Conservation (phyloP, 2,113 vertebrate species). For the Nicator chloris region DNA sequence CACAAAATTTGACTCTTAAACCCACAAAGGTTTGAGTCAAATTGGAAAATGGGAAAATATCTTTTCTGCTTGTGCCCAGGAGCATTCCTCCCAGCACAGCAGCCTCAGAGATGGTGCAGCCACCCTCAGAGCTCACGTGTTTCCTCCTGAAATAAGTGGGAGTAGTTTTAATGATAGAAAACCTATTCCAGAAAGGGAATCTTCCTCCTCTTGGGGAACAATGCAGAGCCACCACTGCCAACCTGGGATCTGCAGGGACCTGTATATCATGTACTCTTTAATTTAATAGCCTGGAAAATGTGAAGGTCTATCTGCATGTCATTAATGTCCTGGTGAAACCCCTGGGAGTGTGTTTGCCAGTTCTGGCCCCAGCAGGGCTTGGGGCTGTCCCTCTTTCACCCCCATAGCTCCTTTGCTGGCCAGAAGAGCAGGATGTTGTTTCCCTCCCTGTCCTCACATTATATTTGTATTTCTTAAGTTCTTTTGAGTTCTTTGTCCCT, state of each 20-base stretch:
- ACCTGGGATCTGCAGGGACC: background rate
- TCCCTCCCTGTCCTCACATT: background rate
- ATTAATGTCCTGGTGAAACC: accelerated
- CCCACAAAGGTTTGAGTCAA: background rate
- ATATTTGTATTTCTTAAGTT: background rate
- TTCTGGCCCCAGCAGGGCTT: background rate
- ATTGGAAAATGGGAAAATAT: background rate
- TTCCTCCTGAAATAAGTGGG: background rate
- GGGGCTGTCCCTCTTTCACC: background rate
- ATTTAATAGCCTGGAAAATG: background rate
- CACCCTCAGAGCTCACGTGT: background rate
- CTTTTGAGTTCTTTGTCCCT: background rate
- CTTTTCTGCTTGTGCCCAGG: background rate
- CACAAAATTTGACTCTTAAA: background rate
- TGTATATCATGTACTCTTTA: accelerated
- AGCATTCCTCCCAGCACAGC: background rate
- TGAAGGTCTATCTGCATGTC: background rate
- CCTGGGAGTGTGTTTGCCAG: background rate
- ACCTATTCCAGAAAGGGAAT: background rate
- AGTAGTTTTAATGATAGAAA: background rate
- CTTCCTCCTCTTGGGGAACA: background rate
- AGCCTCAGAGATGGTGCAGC: background rate
- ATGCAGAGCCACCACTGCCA: background rate
- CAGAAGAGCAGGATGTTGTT: background rate
- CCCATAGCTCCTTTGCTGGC: background rate